Conservation (phyloP, 2,797 vertebrate species). For the Microctenopoma lineatum region DNA sequence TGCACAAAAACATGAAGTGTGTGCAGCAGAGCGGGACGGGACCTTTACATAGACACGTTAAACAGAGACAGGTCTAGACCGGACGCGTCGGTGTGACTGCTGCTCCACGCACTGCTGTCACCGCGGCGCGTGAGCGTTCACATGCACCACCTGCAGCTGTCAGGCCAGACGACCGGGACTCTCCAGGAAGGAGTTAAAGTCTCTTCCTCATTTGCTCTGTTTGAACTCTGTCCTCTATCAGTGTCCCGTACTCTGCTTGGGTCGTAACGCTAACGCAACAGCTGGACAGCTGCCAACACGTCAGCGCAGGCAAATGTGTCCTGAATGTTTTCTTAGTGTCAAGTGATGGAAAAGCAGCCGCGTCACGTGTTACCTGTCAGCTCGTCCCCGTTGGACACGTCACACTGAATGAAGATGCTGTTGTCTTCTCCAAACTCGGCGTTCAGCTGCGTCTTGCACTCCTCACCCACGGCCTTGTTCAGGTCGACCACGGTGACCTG, state of each 20-base stretch:
- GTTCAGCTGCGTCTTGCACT: constrained; percentile 87
- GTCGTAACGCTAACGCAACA: not conserved
- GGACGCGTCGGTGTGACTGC: not conserved
- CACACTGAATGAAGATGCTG: constrained; percentile 89
- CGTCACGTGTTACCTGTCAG: constrained; percentile 85
- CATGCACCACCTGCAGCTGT: not conserved
- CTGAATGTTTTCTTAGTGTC: not conserved
- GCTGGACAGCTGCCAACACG: not conserved
- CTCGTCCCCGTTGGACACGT: constrained; percentile 88
- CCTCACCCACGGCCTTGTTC: constrained; percentile 84
- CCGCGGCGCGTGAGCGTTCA: not conserved
- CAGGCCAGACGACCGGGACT: not conserved
- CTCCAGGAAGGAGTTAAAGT: not conserved
- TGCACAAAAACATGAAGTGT: not conserved
- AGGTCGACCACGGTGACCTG: constrained; percentile 91
- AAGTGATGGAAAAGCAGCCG: not conserved
- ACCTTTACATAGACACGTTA: not conserved
- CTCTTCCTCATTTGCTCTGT: constrained; percentile 6
- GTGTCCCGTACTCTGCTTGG: not conserved
- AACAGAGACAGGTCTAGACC: constrained; percentile 1
- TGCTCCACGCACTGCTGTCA: not conserved
- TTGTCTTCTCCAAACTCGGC: constrained; percentile 86
- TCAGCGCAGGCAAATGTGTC: not conserved
- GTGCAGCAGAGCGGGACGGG: not conserved
- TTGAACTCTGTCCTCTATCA: too few relatives aligned